Evolutionary conservation across 1,140 invertebrate genomes (phyloP), one percentile per base, ranked within the genome.

Genomic region (Paracyclopina nana): DNA sequence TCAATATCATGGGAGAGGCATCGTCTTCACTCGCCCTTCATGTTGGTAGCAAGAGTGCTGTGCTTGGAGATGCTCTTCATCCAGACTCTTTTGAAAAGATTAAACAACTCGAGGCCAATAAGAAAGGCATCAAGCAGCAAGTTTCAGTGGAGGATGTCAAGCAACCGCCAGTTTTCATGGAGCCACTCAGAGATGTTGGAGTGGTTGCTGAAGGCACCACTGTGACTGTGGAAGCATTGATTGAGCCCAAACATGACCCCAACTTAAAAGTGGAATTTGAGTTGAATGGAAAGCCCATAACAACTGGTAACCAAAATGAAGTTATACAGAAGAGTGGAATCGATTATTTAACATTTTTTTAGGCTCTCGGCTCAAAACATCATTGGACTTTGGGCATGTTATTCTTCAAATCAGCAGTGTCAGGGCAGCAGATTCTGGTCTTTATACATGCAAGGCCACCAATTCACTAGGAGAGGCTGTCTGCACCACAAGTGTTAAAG

Each of bases 191-290:
- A 61, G 70, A 78, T 14, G 79, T 86, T 65, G 79, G 84, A 59
- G 76, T 75, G 60, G 67, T 96, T n/a, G 73, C 77, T 50, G 94
- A 98, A 70, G 79, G 82, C 30, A 78, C 92, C 65, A 72, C 82
- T 1, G 71, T 92, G 27, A 84, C 91, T 64, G 71, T 98, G 53
- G 87, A 96, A 66, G 87, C 80, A 42, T 80, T 82, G 60, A 83
- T 94, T 5, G 83, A 90, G 65, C 94, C 92, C 0, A 86, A 94
- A 63, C 80, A 90, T 62, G 94, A 98, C 72, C 92, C 92, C 2
- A 81, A 91, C 60, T 69, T 91, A n/a, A 82, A 78, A 57, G 80
- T 88, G 52, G 85, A 90, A 67, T 90, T 84, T 85, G 88, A 83
- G 63, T 84, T 90, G 59, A 90, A 91, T 61, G 84, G 85, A 29